These are phyloP conservation scores for Stenodera caucasica DNA, from an alignment of 2,888 invertebrate genomes.

Conservation along the genomic window DNA sequence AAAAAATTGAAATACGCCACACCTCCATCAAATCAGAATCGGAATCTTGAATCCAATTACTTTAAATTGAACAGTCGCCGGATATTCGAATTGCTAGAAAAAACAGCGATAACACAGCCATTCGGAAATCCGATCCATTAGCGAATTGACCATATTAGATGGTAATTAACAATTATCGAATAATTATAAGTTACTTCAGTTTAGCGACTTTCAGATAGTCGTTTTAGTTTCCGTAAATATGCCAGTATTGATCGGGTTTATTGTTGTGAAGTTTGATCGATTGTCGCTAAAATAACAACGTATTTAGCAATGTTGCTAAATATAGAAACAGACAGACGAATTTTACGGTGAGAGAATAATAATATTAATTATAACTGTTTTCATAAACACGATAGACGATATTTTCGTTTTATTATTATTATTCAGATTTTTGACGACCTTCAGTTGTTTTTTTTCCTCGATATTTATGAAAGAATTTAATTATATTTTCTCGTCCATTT, in stretches of 20 bases:
- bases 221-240: too few relatives aligned
- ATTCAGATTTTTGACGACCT: neutral
- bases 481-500: neutral
- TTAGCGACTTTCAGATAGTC: too few relatives aligned
- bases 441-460: neutral
- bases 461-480: too few relatives aligned
- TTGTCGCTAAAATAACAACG: neutral
- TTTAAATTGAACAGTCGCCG: neutral
- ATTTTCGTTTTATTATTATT: neutral
- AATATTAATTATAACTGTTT: neutral
- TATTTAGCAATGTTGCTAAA: slow-evolving; percentile 1
- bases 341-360: slow-evolving; percentile 4
- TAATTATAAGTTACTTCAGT: too few relatives aligned
- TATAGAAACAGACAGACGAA: slow-evolving; percentile 1
- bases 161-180: too few relatives aligned
- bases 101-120: neutral
- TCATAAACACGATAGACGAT: neutral
- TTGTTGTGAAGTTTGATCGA: slow-evolving; percentile 4
- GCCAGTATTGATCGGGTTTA: too few relatives aligned
- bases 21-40: neutral
- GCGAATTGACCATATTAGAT: neutral
- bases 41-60: neutral
- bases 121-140: neutral
- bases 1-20: too few relatives aligned
- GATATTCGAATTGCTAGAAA: neutral